These are phyloP conservation scores for Halichoeres trimaculatus DNA, from an alignment of 2,113 vertebrate genomes.

Conservation along the genomic window DNA sequence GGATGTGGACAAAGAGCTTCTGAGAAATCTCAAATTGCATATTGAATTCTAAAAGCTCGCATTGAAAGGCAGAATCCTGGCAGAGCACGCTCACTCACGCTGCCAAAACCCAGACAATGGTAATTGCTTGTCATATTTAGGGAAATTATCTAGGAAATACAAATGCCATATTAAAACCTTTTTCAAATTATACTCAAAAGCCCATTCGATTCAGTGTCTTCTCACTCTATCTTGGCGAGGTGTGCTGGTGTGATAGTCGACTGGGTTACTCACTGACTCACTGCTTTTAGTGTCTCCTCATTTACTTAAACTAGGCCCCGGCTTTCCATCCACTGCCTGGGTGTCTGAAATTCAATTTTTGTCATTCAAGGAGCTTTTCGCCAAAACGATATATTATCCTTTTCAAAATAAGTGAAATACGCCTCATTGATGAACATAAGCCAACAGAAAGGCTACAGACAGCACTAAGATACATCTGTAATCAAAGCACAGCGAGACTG, in stretches of 20 bases:
- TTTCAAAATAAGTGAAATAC: constrained; percentile 21
- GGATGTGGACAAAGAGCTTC: constrained; percentile 63
- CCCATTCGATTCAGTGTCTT: constrained; percentile 48
- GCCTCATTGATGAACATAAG: not conserved
- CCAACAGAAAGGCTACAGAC: not conserved
- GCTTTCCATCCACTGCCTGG: not conserved
- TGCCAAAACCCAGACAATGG: constrained; percentile 71
- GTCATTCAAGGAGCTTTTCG: constrained; percentile 3
- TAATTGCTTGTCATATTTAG: constrained; percentile 76
- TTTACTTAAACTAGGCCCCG: constrained; percentile 17
- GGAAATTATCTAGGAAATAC: constrained; percentile 60
- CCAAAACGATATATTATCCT: constrained; percentile 14
- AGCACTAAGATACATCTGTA: not conserved
- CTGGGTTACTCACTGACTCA: constrained; percentile 12
- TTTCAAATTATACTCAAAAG: constrained; percentile 39
- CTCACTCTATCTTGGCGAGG: constrained; percentile 20
- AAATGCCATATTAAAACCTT: constrained; percentile 53
- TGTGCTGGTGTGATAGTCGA: constrained; percentile 6
- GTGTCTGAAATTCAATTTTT: constrained; percentile 13
- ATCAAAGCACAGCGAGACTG: not conserved
- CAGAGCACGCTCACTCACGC: constrained; percentile 35
- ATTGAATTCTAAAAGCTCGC: constrained; percentile 67
- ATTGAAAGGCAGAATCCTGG: constrained; percentile 69
- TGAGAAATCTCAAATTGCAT: constrained; percentile 71
- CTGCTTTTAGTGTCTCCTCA: constrained; percentile 36